Evolutionary conservation across 2,113 vertebrate genomes (phyloP), one percentile per base, ranked within the genome.

Genomic region (Carassius carassius): DNA sequence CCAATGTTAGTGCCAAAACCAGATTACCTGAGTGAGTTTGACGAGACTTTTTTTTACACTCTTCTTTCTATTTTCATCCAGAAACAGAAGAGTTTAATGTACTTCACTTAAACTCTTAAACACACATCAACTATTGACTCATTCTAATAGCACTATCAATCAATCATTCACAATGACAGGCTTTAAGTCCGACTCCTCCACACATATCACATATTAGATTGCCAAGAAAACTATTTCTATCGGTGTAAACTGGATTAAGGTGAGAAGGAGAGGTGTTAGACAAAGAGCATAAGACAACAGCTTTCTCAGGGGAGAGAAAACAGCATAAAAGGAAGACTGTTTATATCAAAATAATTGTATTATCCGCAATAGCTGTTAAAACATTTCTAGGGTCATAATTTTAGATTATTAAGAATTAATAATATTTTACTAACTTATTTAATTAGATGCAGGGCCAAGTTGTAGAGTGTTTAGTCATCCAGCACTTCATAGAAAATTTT

Each of bases 141-240:
- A 75, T 78, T 60, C 47, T 78, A 56, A 73, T 17, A 74, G 49
- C 82, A 29, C 56, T 32, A 73, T 84, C 77, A 84, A 82, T 87
- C 88, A 86, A 86, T 89, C 88, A 84, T 84, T 87, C 84, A 69
- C 25, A 73, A 29, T 86, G 86, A 81, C 74, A 82, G 79, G 32
- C 85, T 76, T 77, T 84, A 49, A 75, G 80, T 88, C 70, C 62
- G 21, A 77, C 79, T 88, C 74, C 77, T 82, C 82, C 63, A 73
- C 77, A 78, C 65, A 82, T 60, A 73, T 49, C 70, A 69, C 67
- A 4, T n/a, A 60, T 80, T 51, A 62, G 41, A 70, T 80, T 83
- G 81, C 72, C 86, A 86, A 83, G 70, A 86, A 87, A 83, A 85
- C 82, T 70, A 81, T 87, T 88, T 88, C 56, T 70, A 79, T 85